Percentiles rank a stretch among this genome's conserved stretches.
These are phyloP conservation scores for Stichopus horrens DNA, from an alignment of 53 echinoderm and acorn worm species.

Conservation along the genomic window DNA sequence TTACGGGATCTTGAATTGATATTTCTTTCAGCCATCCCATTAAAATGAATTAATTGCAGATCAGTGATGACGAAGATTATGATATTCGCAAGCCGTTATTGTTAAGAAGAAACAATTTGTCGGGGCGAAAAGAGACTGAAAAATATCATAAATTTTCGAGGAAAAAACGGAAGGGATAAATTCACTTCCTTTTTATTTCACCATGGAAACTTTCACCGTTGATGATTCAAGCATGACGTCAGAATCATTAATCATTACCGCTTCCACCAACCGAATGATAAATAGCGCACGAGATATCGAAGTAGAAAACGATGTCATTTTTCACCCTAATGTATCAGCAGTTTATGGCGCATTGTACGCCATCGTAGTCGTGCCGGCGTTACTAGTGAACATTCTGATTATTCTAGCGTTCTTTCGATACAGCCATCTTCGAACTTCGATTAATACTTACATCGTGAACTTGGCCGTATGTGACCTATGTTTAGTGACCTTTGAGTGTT, in stretches of 20 bases:
- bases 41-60: no score
- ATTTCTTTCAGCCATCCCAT: no score
- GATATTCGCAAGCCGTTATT: no score
- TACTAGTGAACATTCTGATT: conserved; percentile 58
- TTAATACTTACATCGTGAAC: conserved; percentile 77
- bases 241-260: background rate
- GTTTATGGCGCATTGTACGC: conserved; percentile 31
- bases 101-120: no score
- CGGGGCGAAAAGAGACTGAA: no score
- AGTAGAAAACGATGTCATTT: conserved; percentile 30
- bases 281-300: background rate
- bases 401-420: conserved; percentile 42
- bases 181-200: background rate
- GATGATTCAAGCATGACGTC: background rate
- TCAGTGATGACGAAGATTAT: no score
- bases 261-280: background rate
- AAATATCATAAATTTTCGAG: background rate
- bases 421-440: conserved; percentile 60
- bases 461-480: conserved; percentile 83
- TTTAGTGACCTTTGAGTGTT: conserved; percentile 73
- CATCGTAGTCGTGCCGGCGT: conserved; percentile 55
- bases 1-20: no score
- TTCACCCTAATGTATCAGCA: background rate
- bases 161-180: background rate
- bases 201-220: background rate